Evolutionary conservation across 2,113 vertebrate species (phyloP).

Genomic region (Aplodontia rufa): DNA sequence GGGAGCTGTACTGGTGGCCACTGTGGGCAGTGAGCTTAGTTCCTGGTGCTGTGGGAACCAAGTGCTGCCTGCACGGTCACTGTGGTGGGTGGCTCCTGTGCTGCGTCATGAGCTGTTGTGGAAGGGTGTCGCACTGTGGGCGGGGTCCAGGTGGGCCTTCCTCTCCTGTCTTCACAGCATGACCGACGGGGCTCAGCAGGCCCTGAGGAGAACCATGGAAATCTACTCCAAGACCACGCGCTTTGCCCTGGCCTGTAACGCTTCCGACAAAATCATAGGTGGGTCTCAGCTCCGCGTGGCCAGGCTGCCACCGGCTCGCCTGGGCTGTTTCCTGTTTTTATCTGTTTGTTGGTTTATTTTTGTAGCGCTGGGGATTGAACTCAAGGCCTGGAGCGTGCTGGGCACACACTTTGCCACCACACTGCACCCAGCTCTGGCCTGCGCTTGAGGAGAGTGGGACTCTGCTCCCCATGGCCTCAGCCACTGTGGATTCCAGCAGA

Average conservation of each 20-base stretch:
- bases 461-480: too few relatives aligned
- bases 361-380: too few relatives aligned
- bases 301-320: accelerated
- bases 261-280: slow-evolving; percentile 98
- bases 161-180: slow-evolving; percentile 85
- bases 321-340: not conserved
- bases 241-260: slow-evolving; percentile 97
- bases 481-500: accelerated
- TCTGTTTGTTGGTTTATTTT: too few relatives aligned
- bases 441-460: too few relatives aligned
- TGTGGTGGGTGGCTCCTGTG: not conserved
- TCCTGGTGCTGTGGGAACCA: not conserved
- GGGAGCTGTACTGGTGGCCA: not conserved
- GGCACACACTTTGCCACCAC: too few relatives aligned
- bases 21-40: not conserved
- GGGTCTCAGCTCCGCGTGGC: not conserved
- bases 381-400: too few relatives aligned
- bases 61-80: not conserved
- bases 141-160: accelerated
- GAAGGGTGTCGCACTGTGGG: not conserved
- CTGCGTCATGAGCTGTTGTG: not conserved
- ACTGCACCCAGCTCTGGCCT: too few relatives aligned
- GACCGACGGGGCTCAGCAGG: slow-evolving; percentile 99
- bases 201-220: slow-evolving; percentile 97
- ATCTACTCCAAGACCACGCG: slow-evolving; percentile 98